Percentiles rank a stretch among this genome's conserved stretches.
Evolutionary conservation across 2,113 vertebrate genomes (phyloP).

Genomic region (Austrofundulus limnaeus): DNA sequence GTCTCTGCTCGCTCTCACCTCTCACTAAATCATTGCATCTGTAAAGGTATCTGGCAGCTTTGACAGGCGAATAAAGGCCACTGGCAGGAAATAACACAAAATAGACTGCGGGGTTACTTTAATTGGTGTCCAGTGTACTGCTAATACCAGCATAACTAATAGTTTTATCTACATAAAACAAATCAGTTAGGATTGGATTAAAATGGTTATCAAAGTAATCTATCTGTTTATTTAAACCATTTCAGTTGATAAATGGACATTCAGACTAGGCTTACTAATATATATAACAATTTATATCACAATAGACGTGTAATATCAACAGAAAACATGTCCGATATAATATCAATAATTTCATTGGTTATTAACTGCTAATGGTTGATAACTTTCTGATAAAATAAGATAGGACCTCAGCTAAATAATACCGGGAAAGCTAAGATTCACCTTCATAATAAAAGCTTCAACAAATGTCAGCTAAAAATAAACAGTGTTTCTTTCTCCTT

Average conservation of each 20-base stretch:
- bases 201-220: background rate
- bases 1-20: conserved; percentile 39
- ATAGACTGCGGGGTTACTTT: background rate
- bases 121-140: background rate
- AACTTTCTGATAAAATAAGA: too few relatives aligned
- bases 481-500: too few relatives aligned
- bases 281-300: too few relatives aligned
- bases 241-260: background rate
- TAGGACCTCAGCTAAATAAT: too few relatives aligned
- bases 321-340: too few relatives aligned
- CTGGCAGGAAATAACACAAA: conserved; percentile 1
- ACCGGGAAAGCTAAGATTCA: too few relatives aligned
- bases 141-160: background rate
- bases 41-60: conserved; percentile 13
- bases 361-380: too few relatives aligned
- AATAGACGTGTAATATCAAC: too few relatives aligned
- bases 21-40: conserved; percentile 25
- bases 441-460: too few relatives aligned
- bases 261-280: background rate
- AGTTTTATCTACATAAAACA: too few relatives aligned
- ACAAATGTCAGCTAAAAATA: too few relatives aligned
- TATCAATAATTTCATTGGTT: too few relatives aligned
- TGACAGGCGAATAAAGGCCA: conserved; percentile 28
- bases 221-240: background rate
- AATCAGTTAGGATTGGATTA: background rate